Evolutionary conservation across 2,113 vertebrate species (phyloP).

Genomic region (Desmodus rotundus): DNA sequence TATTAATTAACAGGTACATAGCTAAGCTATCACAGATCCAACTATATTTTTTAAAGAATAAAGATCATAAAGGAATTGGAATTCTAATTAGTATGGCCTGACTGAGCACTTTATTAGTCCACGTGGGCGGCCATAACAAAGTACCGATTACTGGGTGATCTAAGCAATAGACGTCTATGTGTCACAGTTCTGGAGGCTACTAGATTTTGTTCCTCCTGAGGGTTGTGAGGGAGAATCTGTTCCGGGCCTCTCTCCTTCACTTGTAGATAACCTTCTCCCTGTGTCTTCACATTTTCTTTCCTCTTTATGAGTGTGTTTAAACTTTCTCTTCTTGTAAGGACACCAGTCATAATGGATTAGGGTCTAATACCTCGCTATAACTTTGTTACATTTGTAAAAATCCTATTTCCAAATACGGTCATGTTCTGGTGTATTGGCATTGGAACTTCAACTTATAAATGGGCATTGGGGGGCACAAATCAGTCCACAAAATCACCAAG

Average conservation of each 20-base stretch:
- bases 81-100: background rate
- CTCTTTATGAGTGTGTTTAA: background rate
- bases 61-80: background rate
- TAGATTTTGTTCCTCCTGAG: background rate
- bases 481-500: background rate
- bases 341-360: background rate
- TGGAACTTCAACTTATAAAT: background rate
- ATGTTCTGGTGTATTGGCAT: background rate
- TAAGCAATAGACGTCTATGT: no score
- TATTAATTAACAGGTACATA: background rate
- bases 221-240: background rate
- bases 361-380: background rate
- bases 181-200: background rate
- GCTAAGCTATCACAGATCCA: background rate
- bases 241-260: background rate
- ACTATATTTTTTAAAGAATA: background rate
- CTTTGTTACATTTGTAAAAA: background rate
- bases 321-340: background rate
- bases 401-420: background rate
- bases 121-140: background rate
- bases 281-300: background rate
- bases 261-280: background rate
- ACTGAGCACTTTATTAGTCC: background rate
- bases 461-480: background rate
- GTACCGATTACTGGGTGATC: fast-evolving